Percentiles rank a stretch among this genome's conserved stretches.
Evolutionary conservation across 2,113 vertebrate genomes (phyloP).

Genomic region (Cyrtonyx montezumae): DNA sequence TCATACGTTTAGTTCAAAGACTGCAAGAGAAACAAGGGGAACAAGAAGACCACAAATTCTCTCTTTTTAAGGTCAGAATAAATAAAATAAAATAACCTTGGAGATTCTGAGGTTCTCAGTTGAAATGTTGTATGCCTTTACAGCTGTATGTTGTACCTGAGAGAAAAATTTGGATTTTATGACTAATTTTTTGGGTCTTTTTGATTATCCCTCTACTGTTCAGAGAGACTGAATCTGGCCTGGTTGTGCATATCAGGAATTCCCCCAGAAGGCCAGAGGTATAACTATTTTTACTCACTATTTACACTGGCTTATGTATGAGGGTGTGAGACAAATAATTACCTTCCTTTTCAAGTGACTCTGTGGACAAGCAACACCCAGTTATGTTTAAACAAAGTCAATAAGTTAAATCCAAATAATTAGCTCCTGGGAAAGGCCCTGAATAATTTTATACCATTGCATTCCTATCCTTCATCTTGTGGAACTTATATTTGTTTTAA

Average conservation of each 20-base stretch:
- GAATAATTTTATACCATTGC: background rate
- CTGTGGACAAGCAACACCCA: background rate
- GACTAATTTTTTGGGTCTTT: background rate
- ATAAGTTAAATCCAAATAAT: background rate
- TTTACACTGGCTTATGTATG: background rate
- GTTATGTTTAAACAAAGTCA: background rate
- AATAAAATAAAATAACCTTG: background rate
- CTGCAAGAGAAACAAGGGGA: conserved; percentile 88
- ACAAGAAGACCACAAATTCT: conserved; percentile 84
- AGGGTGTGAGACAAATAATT: background rate
- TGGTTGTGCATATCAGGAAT: background rate
- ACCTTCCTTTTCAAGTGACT: background rate
- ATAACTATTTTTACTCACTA: background rate
- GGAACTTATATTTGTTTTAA: background rate
- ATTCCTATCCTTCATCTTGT: background rate
- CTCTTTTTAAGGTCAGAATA: conserved; percentile 90
- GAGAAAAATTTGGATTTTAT: background rate
- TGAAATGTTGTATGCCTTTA: background rate
- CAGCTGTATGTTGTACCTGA: background rate
- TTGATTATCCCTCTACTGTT: background rate
- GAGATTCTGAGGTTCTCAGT: background rate
- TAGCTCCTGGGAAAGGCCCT: background rate
- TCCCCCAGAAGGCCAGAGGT: background rate
- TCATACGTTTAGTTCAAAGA: conserved; percentile 84
- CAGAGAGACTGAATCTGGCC: background rate